Conservation (phyloP, 92 coral and sea anemone species). For the Paramuricea clavata region DNA sequence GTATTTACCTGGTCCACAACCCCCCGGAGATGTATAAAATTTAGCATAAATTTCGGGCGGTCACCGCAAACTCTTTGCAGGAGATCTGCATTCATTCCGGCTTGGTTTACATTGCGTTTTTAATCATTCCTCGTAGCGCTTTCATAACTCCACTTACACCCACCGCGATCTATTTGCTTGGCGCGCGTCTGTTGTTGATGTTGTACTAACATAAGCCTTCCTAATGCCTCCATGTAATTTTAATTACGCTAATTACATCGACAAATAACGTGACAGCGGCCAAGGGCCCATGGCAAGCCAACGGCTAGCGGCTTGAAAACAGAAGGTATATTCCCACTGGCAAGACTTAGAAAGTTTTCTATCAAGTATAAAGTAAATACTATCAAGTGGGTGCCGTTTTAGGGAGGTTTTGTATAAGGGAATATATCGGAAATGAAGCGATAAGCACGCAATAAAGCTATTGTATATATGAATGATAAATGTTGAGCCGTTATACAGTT, state of each 20-base stretch:
- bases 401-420: not conserved
- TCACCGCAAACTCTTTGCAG: conserved; percentile 4
- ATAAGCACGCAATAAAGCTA: not conserved
- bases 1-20: not conserved
- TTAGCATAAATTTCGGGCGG: not conserved
- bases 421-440: not conserved
- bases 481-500: no score
- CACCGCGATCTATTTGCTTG: conserved; percentile 49
- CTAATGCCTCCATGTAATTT: conserved; percentile 41
- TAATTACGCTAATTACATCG: conserved; percentile 31
- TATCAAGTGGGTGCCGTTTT: not conserved
- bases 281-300: not conserved
- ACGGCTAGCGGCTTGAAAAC: conserved; percentile 31
- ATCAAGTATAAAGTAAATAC: conserved; percentile 30
- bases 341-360: not conserved
- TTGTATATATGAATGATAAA: no score
- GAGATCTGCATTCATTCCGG: conserved; percentile 22
- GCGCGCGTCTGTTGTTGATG: conserved; percentile 23
- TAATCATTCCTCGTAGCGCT: conserved; percentile 19
- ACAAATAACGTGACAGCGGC: conserved; percentile 24
- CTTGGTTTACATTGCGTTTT: conserved; percentile 42
- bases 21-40: not conserved
- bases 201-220: conserved; percentile 21
- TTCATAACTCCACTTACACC: conserved; percentile 39
- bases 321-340: conserved; percentile 41